phyloP scores from a whole-genome alignment of 2,113 vertebrate genomes.

The Chunga burmeisteri region DNA sequence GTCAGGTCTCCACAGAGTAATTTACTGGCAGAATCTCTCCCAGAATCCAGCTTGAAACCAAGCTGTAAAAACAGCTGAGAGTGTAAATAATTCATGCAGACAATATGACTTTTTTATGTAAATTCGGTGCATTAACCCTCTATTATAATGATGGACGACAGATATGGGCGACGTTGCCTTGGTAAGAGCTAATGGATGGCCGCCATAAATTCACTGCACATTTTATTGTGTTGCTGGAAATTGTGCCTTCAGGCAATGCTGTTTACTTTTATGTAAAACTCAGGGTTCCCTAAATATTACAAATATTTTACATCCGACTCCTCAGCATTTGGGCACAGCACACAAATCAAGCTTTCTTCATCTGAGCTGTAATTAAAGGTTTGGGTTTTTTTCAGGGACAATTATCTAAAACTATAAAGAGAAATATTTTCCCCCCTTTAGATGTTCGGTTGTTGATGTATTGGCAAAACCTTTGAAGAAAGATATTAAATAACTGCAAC shows the following conservation, averaged over 20 bases:
- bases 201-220: slow-evolving; percentile 99
- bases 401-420: slow-evolving; percentile 84
- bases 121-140: slow-evolving; percentile 99
- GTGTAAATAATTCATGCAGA: slow-evolving; percentile 99
- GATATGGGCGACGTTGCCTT: slow-evolving; percentile 99
- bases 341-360: slow-evolving; percentile 83
- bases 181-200: slow-evolving; percentile 99
- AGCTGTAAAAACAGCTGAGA: slow-evolving; percentile 99
- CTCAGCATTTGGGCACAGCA: slow-evolving; percentile 79
- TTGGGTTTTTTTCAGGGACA: slow-evolving; percentile 79
- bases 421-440: slow-evolving; percentile 76
- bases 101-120: slow-evolving; percentile 99
- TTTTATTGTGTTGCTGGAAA: slow-evolving; percentile 99
- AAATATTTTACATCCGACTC: slow-evolving; percentile 90
- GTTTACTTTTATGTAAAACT: slow-evolving; percentile 99
- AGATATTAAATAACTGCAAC: slow-evolving; percentile 52
- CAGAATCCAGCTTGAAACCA: slow-evolving; percentile 92
- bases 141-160: slow-evolving; percentile 99
- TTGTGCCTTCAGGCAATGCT: slow-evolving; percentile 99
- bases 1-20: slow-evolving; percentile 87
- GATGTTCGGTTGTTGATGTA: slow-evolving; percentile 76
- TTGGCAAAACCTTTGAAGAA: slow-evolving; percentile 76
- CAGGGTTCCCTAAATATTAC: slow-evolving; percentile 92
- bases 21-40: slow-evolving; percentile 95
- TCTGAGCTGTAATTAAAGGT: slow-evolving; percentile 87